Percentiles rank a stretch among this genome's conserved stretches.
phyloP scores from a whole-genome alignment of 1,140 invertebrate genomes.

The Nebria ingens region DNA sequence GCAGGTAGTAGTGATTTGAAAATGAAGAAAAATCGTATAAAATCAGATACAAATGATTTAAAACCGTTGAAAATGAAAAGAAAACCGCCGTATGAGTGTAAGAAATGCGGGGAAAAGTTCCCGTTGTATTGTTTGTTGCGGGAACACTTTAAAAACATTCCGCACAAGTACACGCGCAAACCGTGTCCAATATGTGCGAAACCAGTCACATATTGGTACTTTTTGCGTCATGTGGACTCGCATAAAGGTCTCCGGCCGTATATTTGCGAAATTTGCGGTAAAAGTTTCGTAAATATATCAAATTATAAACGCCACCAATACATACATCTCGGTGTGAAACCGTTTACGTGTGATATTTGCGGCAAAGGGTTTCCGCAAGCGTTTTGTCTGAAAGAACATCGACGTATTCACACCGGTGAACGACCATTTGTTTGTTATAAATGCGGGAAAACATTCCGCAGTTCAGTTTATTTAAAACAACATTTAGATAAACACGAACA shows the following conservation, averaged over 20 bases:
- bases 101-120: too few species aligned
- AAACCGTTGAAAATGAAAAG: too few species aligned
- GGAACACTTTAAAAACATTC: too few species aligned
- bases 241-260: slow-evolving; percentile 37
- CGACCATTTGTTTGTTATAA: slow-evolving; percentile 50
- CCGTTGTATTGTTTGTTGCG: too few species aligned
- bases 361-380: slow-evolving; percentile 55
- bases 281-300: slow-evolving; percentile 25
- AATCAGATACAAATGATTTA: too few species aligned
- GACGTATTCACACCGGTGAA: slow-evolving; percentile 56
- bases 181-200: too few species aligned
- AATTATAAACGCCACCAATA: slow-evolving; percentile 23
- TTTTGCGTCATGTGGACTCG: slow-evolving; percentile 33
- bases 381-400: slow-evolving; percentile 53
- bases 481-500: neutral
- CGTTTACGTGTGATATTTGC: slow-evolving; percentile 49
- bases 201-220: too few species aligned
- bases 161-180: too few species aligned
- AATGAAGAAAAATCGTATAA: too few species aligned
- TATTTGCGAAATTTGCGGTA: slow-evolving; percentile 51
- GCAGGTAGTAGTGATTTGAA: too few species aligned
- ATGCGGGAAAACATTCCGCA: slow-evolving; percentile 58
- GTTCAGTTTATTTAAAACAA: too few species aligned
- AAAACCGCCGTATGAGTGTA: too few species aligned
- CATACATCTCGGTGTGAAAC: slow-evolving; percentile 35